These are phyloP conservation scores for Diabrotica virgifera DNA, from an alignment of 1,140 invertebrate genomes.

Conservation along the genomic window DNA sequence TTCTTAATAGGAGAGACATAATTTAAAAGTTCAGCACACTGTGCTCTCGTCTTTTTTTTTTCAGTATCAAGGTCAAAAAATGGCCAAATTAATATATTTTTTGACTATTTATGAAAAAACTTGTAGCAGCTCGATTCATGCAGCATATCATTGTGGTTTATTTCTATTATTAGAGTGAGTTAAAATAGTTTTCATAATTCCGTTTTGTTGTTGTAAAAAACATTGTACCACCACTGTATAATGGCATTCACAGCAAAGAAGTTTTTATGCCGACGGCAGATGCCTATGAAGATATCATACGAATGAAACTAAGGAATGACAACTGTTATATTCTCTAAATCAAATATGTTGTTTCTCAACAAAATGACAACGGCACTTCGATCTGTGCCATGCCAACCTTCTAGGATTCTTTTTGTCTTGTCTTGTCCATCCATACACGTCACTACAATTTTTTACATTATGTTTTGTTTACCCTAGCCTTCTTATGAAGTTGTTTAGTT, in stretches of 20 bases:
- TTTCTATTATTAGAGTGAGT: too few relatives aligned
- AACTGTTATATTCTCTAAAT: conserved; percentile 3
- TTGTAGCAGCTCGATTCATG: too few relatives aligned
- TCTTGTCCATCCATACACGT: conserved; percentile 1
- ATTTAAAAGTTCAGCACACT: too few relatives aligned
- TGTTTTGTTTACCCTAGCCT: not conserved
- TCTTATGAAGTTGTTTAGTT: not conserved
- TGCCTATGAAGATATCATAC: conserved; percentile 32
- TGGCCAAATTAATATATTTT: too few relatives aligned
- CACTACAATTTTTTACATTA: not conserved
- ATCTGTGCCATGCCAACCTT: not conserved
- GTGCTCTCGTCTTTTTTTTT: too few relatives aligned
- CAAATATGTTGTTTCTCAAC: conserved; percentile 1
- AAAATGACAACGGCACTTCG: not conserved
- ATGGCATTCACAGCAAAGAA: conserved; percentile 20
- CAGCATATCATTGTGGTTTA: too few relatives aligned
- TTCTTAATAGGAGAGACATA: too few relatives aligned
- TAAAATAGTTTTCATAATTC: too few relatives aligned
- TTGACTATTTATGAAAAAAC: too few relatives aligned
- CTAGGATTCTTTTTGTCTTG: conserved; percentile 1
- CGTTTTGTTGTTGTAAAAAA: too few relatives aligned
- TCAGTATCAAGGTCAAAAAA: too few relatives aligned
- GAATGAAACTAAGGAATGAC: conserved; percentile 7
- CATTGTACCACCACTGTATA: not conserved
- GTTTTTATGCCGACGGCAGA: conserved; percentile 29